Conservation (phyloP, 35 echinoderm and acorn worm species). For the Lytechinus pictus region DNA sequence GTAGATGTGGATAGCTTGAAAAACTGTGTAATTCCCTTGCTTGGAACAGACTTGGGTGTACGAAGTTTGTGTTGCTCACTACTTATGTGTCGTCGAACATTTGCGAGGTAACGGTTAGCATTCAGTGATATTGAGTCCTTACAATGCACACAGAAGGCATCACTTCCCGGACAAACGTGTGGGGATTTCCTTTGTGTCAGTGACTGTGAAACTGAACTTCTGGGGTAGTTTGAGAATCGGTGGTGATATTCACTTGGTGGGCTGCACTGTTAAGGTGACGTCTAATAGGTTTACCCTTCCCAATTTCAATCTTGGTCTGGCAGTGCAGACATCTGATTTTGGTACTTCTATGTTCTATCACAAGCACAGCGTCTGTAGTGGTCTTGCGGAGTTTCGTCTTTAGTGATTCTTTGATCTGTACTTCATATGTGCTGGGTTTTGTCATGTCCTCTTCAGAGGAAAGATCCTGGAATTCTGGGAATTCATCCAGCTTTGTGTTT, state of each 20-base stretch:
- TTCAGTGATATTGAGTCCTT: slow-evolving; percentile 23
- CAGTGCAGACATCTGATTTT: slow-evolving; percentile 25
- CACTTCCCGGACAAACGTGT: slow-evolving; percentile 21
- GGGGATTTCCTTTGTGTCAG: background rate
- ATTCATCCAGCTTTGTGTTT: background rate
- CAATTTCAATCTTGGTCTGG: slow-evolving; percentile 18
- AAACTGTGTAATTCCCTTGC: background rate
- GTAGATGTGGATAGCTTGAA: background rate
- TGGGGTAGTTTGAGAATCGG: slow-evolving; percentile 1
- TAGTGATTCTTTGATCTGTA: slow-evolving; percentile 7
- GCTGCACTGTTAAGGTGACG: slow-evolving; percentile 14
- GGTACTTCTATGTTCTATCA: background rate
- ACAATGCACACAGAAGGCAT: background rate
- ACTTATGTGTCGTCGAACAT: background rate
- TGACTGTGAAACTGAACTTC: slow-evolving; percentile 8
- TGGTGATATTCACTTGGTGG: slow-evolving; percentile 6
- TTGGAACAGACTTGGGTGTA: background rate
- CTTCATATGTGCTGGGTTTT: slow-evolving; percentile 10
- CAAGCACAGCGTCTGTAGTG: slow-evolving; percentile 8
- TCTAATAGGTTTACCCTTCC: slow-evolving; percentile 33
- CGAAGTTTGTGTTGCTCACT: slow-evolving; percentile 24
- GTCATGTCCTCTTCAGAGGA: slow-evolving; percentile 21
- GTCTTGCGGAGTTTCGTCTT: background rate
- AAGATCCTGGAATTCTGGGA: slow-evolving; percentile 19
- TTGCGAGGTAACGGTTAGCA: background rate